phyloP scores from a whole-genome alignment of 2,113 vertebrate genomes.

The Hemibagrus wyckioides region DNA sequence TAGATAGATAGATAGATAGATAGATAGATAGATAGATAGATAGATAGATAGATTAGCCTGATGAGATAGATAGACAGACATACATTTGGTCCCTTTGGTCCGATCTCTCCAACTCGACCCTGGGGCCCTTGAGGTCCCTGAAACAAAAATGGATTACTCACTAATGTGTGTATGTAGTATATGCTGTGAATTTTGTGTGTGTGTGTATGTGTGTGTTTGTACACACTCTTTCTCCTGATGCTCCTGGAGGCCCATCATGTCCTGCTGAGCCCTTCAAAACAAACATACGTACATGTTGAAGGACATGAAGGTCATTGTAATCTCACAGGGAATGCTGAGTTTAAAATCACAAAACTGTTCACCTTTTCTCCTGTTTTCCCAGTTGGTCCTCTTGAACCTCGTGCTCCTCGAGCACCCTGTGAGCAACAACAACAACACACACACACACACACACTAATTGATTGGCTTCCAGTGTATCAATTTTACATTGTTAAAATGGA shows the following conservation, averaged over 20 bases:
- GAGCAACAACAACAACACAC: conserved; percentile 1
- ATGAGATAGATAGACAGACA: conserved; percentile 64
- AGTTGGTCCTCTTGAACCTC: conserved; percentile 88
- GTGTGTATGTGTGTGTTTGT: not conserved
- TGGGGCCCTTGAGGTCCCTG: conserved; percentile 94
- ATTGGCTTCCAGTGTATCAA: not conserved
- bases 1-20: not conserved
- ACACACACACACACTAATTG: not conserved
- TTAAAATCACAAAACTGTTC: not conserved
- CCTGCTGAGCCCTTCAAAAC: conserved; percentile 85
- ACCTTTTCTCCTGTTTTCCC: conserved; percentile 98
- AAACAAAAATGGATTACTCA: not conserved
- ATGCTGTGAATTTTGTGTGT: not conserved
- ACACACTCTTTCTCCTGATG: conserved; percentile 89
- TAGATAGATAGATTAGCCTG: not conserved
- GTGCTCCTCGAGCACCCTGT: conserved; percentile 88
- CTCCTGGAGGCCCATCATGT: conserved; percentile 88
- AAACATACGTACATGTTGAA: not conserved
- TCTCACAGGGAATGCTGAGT: not conserved
- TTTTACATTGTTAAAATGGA: not conserved
- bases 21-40: too few relatives aligned
- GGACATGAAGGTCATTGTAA: too few relatives aligned
- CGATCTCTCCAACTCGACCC: conserved; percentile 90
- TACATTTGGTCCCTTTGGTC: conserved; percentile 94
- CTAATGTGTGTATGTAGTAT: not conserved